These are phyloP conservation scores for Eupithecia centaureata DNA, from an alignment of 2,888 invertebrate genomes.

Conservation along the genomic window DNA sequence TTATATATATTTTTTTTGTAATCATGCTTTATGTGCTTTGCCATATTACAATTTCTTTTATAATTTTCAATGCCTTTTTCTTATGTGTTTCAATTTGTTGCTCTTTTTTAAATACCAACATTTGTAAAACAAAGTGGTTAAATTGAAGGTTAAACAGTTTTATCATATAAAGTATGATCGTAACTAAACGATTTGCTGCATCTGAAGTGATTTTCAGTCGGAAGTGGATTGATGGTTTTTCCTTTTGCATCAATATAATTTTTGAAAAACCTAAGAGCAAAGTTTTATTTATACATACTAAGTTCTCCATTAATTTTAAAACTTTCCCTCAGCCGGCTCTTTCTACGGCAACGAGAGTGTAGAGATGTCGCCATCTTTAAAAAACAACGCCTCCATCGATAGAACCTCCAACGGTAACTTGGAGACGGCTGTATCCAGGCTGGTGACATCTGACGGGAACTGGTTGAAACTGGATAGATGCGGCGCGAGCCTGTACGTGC, in stretches of 20 bases:
- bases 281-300: not conserved
- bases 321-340: constrained; percentile 64
- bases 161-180: too few species aligned
- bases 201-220: too few species aligned
- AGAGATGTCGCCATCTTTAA: constrained; percentile 77
- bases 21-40: not conserved
- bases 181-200: too few species aligned
- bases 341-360: constrained; percentile 79
- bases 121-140: not conserved
- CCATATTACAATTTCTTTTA: not conserved
- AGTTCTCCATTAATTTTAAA: not conserved
- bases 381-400: constrained; percentile 74
- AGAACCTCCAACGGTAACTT: constrained; percentile 62
- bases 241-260: not conserved
- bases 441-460: constrained; percentile 84
- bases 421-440: constrained; percentile 75
- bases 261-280: not conserved
- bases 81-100: not conserved
- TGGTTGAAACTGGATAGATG: constrained; percentile 88
- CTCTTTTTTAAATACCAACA: not conserved
- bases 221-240: not conserved
- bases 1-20: not conserved
- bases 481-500: constrained; percentile 92
- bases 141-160: too few species aligned
- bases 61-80: not conserved